Base-by-base conservation (phyloP, 2,113 vertebrate species). In the Xerus inauris region DNA sequence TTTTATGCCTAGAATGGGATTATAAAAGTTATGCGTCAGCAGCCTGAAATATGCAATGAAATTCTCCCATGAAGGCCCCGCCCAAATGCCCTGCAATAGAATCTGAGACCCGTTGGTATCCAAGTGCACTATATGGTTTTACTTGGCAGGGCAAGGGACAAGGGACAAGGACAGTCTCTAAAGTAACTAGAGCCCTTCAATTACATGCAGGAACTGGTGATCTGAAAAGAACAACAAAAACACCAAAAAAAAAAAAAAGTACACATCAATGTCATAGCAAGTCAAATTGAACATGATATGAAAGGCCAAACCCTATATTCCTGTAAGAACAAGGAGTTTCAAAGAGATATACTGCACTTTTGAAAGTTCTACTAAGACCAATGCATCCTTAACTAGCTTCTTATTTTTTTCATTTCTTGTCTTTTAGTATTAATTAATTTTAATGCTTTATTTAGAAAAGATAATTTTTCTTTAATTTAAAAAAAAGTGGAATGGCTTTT, bases 231-330 rank as follows among this genome's bases (percentile, higher is more conserved):
- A 65, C 49, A 64, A 64, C 3, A 64, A 92, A 77, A 81, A 35
- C 45, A 51, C 67, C 42, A 35, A 65, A n/a, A n/a, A n/a, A n/a
- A n/a, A n/a, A n/a, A 93, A 83, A 81, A 30, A 73, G n/a, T 54
- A n/a, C 40, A 90, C 65, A 35, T 49, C 38, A 97, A 85, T 87
- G 71, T 94, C 87, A 95, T 1, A 49, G 47, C 42, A 94, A 81
- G 65, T 86, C 90, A 84, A 64, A 47, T 38, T 59, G 73, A 95
- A 69, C n/a, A 20, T 10, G 42, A 42, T 69, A 8, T 22, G 75
- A 75, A 65, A 92, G 51, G 45, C 72, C 42, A 87, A 86, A 30
- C n/a, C 40, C 54, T 45, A 6, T 7, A 69, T 22, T 84, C 26
- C n/a, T 45, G 0, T 20, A 65, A 77, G 87, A 85, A 85, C 62